Conservation (phyloP, 2,113 vertebrate species). For the Struthio camelus region DNA sequence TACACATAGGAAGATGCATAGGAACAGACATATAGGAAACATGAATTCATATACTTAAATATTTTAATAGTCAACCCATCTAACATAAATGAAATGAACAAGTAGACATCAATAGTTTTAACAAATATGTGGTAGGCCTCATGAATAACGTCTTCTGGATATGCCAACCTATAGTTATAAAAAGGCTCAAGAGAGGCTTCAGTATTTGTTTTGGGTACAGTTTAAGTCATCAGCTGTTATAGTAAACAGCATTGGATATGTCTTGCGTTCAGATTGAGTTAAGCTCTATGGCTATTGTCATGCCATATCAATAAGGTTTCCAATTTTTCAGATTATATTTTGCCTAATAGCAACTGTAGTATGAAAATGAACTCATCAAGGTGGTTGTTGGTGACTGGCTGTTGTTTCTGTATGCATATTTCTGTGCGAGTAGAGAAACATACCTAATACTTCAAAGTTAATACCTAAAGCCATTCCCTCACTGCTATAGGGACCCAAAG, state of each 20-base stretch:
- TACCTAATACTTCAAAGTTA: background rate
- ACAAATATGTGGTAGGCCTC: background rate
- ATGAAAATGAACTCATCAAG: background rate
- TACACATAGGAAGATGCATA: too few relatives aligned
- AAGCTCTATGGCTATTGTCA: background rate
- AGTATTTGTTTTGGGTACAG: background rate
- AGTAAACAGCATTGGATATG: background rate
- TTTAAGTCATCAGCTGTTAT: background rate
- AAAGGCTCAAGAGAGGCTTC: background rate
- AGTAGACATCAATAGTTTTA: background rate
- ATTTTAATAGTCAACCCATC: background rate
- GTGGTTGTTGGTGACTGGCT: background rate
- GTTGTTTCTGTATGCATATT: background rate
- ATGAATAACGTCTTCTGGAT: background rate
- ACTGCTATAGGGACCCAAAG: fast-evolving
- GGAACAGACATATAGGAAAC: too few relatives aligned
- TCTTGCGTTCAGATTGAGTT: background rate
- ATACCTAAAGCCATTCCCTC: background rate
- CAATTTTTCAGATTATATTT: background rate
- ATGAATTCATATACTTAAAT: background rate
- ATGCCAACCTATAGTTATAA: background rate
- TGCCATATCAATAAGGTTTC: background rate
- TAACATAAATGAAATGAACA: background rate
- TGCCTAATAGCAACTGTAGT: background rate
- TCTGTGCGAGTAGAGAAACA: background rate